A percentile compares a stretch with the other conserved stretches of the same genome.
Evolutionary conservation across 2,888 invertebrate species (phyloP).

Genomic region (Heliconius sara): DNA sequence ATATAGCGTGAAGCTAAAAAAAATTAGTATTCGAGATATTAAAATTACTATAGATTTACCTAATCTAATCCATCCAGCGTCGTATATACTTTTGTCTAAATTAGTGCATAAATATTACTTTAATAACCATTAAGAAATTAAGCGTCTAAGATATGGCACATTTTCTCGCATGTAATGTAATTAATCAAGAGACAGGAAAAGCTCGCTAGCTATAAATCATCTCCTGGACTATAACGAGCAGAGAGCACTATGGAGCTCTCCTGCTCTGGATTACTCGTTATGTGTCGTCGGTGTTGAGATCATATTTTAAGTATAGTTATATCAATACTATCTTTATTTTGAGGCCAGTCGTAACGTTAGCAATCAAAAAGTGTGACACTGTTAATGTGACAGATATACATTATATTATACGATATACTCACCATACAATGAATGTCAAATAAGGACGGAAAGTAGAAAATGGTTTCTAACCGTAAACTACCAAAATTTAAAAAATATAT

Average conservation of each 20-base stretch:
- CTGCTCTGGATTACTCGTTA: constrained; percentile 30
- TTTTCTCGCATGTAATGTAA: constrained; percentile 70
- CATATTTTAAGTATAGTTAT: constrained; percentile 28
- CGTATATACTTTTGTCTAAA: constrained; percentile 7
- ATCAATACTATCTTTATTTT: constrained; percentile 3
- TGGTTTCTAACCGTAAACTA: neutral
- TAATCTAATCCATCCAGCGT: neutral
- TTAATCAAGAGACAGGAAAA: constrained; percentile 67
- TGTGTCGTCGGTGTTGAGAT: constrained; percentile 28
- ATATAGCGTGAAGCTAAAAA: no score
- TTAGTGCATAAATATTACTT: constrained; percentile 28
- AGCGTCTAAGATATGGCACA: constrained; percentile 65
- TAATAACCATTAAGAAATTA: constrained; percentile 54
- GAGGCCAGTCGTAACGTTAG: neutral
- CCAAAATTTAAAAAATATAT: neutral
- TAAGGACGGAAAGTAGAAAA: no score
- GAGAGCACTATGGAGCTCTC: constrained; percentile 49
- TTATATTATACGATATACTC: no score
- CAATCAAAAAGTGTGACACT: neutral
- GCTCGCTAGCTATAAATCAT: constrained; percentile 67
- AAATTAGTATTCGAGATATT: neutral
- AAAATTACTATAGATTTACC: neutral
- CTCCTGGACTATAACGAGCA: constrained; percentile 62
- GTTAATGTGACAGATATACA: no score
- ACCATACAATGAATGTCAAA: no score